Conservation (phyloP, 2,888 invertebrate species). For the Oscheius myriophilus region DNA sequence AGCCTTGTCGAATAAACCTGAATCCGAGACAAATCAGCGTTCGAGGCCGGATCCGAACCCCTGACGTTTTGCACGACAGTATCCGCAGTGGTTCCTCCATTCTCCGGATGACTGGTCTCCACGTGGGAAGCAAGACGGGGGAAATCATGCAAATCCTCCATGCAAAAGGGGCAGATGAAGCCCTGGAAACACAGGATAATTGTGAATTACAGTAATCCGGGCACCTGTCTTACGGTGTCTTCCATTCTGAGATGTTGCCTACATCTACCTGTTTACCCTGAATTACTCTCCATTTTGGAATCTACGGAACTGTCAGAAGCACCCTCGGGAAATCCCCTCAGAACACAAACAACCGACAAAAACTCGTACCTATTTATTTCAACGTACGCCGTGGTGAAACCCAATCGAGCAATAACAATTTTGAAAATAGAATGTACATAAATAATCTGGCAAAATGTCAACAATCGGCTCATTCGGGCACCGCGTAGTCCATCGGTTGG, state of each 20-base stretch:
- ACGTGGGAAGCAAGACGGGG: slow-evolving; percentile 87
- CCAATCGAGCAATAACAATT: no score
- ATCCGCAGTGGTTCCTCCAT: slow-evolving; percentile 76
- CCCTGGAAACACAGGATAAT: slow-evolving; percentile 78
- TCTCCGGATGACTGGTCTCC: slow-evolving; percentile 80
- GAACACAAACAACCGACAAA: no score
- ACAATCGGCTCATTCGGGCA: no score
- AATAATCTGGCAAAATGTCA: no score
- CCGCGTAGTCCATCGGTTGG: no score
- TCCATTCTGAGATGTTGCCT: slow-evolving; percentile 6
- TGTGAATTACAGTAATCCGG: background rate
- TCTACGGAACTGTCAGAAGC: no score
- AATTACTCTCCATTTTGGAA: no score
- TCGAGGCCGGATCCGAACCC: slow-evolving; percentile 62
- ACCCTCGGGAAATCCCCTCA: no score
- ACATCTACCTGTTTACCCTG: no score
- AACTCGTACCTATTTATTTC: no score
- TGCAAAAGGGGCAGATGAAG: slow-evolving; percentile 93
- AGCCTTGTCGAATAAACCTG: slow-evolving; percentile 80
- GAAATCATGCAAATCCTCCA: slow-evolving; percentile 86
- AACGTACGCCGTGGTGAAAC: no score
- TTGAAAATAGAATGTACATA: no score
- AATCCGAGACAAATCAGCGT: slow-evolving; percentile 1
- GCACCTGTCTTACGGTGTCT: slow-evolving; percentile 29
- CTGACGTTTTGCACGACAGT: slow-evolving; percentile 72